Base-by-base conservation (phyloP, 2,797 vertebrate genomes). In the Eupleurogrammus muticus region DNA sequence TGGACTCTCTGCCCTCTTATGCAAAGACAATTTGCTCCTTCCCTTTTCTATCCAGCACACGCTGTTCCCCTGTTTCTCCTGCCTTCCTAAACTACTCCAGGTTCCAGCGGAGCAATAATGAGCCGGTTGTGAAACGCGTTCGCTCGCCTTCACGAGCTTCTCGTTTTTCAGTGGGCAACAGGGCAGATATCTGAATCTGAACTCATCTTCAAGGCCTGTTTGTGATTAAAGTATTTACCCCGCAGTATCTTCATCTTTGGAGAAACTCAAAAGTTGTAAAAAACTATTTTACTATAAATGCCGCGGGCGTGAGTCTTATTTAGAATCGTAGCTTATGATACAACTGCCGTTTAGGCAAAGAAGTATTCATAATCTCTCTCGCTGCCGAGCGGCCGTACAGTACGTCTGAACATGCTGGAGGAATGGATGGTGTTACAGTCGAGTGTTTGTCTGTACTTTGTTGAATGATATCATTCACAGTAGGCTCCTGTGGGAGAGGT, bases 401-500 rank as follows among this genome's bases (percentile, higher is more conserved):
- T 56, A n/a, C 44, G 57, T n/a, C 6, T 63, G 57, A 77, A 36
- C 58, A 7, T 42, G 21, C 20, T 49, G 66, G 34, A 69, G 34
- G 52, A 70, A 13, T 38, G 28, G 50, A 36, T 44, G 48, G 23
- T 51, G 66, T 68, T 68, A 77, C 55, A 71, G 67, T 62, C 17
- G 51, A 75, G 68, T 42, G 52, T 59, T 59, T 68, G 56, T 71
- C 47, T 80, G 73, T 61, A 50, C 62, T 72, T 71, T 67, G 63
- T 47, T 75, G 68, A 78, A 70, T 79, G 75, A 66, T 80, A 73
- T 65, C 57, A 67, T 83, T 80, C 82, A 79, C 71, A 71, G 63
- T 38, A 49, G 59, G 66, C 64, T 82, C 86, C 87, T 74, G 64
- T 75, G 84, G 86, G 79, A 77, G 44, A 59, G 53, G 34, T 70